Evolutionary conservation across 37 sponge, comb jelly and placozoan genomes (phyloP), one percentile per base, ranked within the genome.

Genomic region (Cladorhizidae sp.): DNA sequence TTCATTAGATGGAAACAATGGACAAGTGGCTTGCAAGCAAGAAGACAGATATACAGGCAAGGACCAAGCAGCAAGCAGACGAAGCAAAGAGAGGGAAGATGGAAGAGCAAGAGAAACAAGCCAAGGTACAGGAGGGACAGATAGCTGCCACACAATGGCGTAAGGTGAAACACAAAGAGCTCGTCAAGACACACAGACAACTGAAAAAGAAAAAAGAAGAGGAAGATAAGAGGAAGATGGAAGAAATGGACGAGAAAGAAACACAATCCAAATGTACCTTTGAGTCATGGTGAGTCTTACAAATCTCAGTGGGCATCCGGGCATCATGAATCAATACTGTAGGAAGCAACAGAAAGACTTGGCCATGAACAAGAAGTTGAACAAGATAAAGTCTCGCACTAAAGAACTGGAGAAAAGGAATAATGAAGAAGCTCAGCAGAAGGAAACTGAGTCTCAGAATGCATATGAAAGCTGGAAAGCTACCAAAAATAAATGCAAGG

Each of bases 401-500:
- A 64, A 63, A 33, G 29, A 35, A 33, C 29, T 78, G 15, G 73
- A 78, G 38, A 35, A 2, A 15, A 45, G 29, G 18, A 51, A 65
- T 56, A 17, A 14, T 54, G 73, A 86, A 50, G 15, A 73, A 56
- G 36, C 22, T 21, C 35, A n/a, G 22, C 29, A 63, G 15, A 79
- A 57, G 40, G 20, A 40, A 29, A 29, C 40, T 22, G 68, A 78
- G 28, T 35, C 84, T 62, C 64, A 73, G 43, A 74, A 73, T 64
- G 76, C 75, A 28, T 84, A 70, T 75, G 80, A 83, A 61, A 65
- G 64, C n/a, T 84, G 85, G 92, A 77, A 83, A 57, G 50, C 49
- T 8, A 54, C 58, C 12, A 86, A 87, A 67, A 72, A 82, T 8
- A 64, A 73, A 54, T 40, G 14, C 33, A 35, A 67, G 82, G 28